A percentile compares a stretch with the other conserved stretches of the same genome.
Evolutionary conservation across 2,888 invertebrate genomes (phyloP).

Genomic region (Oeneis ivallda): DNA sequence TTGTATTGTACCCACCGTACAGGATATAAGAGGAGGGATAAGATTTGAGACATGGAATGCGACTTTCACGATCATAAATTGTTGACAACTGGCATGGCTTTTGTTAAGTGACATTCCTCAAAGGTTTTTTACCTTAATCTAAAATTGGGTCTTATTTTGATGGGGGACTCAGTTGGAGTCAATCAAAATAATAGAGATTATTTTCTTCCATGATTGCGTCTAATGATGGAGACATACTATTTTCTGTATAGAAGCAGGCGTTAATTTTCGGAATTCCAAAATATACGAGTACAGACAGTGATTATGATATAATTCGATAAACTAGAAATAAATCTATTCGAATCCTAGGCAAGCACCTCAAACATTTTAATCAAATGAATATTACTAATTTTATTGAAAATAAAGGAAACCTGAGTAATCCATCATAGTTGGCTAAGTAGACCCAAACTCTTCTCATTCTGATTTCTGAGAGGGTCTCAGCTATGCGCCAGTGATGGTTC

Average conservation of each 20-base stretch:
- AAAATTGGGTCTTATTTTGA: conserved; percentile 35
- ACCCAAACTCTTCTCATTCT: no score
- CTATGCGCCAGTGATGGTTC: no score
- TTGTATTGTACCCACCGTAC: conserved; percentile 26
- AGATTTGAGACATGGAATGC: conserved; percentile 37
- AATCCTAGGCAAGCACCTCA: no score
- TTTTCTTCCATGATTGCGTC: neutral
- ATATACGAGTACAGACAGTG: no score
- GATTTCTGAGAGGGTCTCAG: no score
- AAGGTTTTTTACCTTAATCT: conserved; percentile 40
- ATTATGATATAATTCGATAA: no score
- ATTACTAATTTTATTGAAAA: no score
- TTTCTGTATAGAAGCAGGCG: neutral
- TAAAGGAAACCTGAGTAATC: no score
- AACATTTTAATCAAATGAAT: no score
- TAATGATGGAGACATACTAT: neutral
- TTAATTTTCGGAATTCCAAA: no score
- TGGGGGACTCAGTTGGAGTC: conserved; percentile 2
- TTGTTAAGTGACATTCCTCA: conserved; percentile 41
- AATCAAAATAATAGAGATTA: conserved; percentile 20
- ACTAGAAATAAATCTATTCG: no score
- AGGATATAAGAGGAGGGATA: conserved; percentile 27
- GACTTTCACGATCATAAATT: conserved; percentile 43
- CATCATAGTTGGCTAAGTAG: no score
- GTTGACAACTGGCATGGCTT: conserved; percentile 42